phyloP scores from a whole-genome alignment of 2,888 invertebrate species.

The Pomacea canaliculata region DNA sequence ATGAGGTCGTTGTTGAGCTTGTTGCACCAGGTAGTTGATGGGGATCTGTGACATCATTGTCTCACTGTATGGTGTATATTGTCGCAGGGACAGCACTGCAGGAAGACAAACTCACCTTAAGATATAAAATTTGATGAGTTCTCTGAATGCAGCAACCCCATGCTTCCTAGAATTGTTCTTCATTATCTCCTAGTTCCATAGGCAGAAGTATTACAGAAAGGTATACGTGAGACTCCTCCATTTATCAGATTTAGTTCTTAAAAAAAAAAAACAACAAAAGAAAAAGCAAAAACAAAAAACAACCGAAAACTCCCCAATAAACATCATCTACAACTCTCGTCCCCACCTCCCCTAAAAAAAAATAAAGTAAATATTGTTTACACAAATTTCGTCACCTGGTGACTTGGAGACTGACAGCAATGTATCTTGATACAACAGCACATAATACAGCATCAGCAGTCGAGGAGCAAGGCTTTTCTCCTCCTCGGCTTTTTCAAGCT shows the following conservation, averaged over 20 bases:
- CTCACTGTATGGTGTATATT: slow-evolving; percentile 73
- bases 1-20: slow-evolving; percentile 91
- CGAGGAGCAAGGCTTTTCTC: slow-evolving; percentile 80
- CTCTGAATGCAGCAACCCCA: too few species aligned
- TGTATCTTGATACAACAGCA: slow-evolving; percentile 92
- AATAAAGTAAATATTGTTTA: too few species aligned
- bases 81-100: slow-evolving; percentile 43
- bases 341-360: too few species aligned
- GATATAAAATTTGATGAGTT: not conserved
- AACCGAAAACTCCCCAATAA: too few species aligned
- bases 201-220: too few species aligned
- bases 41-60: slow-evolving; percentile 91
- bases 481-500: slow-evolving; percentile 5
- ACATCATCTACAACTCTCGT: too few species aligned
- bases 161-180: too few species aligned
- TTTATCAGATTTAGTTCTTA: too few species aligned
- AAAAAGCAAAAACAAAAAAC: too few species aligned
- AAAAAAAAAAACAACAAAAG: too few species aligned
- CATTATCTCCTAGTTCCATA: too few species aligned
- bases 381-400: slow-evolving; percentile 46
- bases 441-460: slow-evolving; percentile 89
- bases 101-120: slow-evolving; percentile 1
- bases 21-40: slow-evolving; percentile 91
- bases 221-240: too few species aligned
- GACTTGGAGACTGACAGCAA: slow-evolving; percentile 74